Percentiles rank a stretch among this genome's conserved stretches.
Evolutionary conservation across 2,113 vertebrate genomes (phyloP).

Genomic region (Hippocampus guttulatus): DNA sequence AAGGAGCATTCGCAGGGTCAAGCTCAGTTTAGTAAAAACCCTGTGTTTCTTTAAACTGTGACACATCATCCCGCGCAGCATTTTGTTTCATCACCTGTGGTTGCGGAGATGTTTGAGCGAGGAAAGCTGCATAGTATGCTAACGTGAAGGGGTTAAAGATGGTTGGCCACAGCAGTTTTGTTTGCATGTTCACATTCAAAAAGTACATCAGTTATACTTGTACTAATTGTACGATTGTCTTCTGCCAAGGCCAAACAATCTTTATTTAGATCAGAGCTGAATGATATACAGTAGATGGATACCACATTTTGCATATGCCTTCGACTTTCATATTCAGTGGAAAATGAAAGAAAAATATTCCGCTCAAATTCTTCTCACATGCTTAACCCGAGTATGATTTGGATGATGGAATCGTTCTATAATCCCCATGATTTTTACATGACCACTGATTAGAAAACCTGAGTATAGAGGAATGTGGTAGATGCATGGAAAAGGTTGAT

Average conservation of each 20-base stretch:
- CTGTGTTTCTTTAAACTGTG: neutral
- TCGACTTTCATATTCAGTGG: neutral
- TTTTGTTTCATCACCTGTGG: conserved; percentile 18
- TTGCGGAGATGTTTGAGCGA: neutral
- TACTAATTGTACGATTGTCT: neutral
- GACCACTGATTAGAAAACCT: neutral
- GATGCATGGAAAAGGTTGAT: conserved; percentile 75
- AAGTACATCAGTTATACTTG: neutral
- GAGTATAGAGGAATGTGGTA: neutral
- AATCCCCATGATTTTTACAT: neutral
- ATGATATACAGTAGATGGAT: neutral
- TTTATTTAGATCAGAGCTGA: neutral
- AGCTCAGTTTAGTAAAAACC: conserved; percentile 47
- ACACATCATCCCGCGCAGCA: neutral
- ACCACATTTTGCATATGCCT: neutral
- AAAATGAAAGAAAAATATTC: neutral
- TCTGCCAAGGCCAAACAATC: neutral
- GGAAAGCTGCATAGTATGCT: neutral
- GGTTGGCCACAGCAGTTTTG: neutral
- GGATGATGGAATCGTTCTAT: neutral
- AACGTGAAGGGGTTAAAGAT: neutral
- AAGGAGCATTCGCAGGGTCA: conserved; percentile 47
- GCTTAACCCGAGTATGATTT: neutral
- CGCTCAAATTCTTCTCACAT: neutral
- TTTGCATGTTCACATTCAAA: neutral